Evolutionary conservation across 2,113 vertebrate genomes (phyloP), one percentile per base, ranked within the genome.

Genomic region (Sprattus sprattus): DNA sequence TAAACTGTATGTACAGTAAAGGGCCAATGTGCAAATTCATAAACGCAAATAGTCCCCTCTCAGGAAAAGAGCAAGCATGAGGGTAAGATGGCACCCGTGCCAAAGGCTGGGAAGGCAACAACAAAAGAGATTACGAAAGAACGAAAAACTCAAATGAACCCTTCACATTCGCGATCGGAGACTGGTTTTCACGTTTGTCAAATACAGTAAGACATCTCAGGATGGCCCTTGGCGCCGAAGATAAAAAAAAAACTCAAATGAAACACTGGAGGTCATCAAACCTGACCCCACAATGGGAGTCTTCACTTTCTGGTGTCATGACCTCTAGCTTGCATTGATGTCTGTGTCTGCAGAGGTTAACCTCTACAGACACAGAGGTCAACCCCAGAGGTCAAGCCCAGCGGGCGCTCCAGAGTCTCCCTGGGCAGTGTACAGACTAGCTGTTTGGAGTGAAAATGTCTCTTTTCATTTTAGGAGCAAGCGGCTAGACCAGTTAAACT

Each of bases 21-120:
- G 64, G n/a, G n/a, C n/a, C 64, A 67, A 67, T 67, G 64, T 67
- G 64, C 64, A 67, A 67, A 67, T 67, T 28, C 25, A 67, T 67
- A 7, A 67, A 18, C 52, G 18, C 52, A 57, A 57, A 67, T 67
- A 67, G n/a, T 67, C n/a, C 28, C 64, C n/a, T 67, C 7, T 67
- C 25, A 25, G 64, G 64, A 67, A 67, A 67, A 25, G n/a, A 28
- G 28, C n/a, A 28, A 28, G n/a, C n/a, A 28, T 28, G n/a, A 11
- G 64, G 11, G 25, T 2, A 64, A 39, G 39, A 25, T 28, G 64
- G 64, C n/a, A 9, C 64, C 64, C 64, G 28, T 11, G 11, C 54
- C 64, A 67, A 25, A 25, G 57, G 57, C 20, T 64, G 25, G 64
- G 64, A 67, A 67, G 64, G 64, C 64, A 67, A 67, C 64, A 67